phyloP scores from a whole-genome alignment of 2,113 vertebrate species.

The Pseudolaguvia tuberculata region DNA sequence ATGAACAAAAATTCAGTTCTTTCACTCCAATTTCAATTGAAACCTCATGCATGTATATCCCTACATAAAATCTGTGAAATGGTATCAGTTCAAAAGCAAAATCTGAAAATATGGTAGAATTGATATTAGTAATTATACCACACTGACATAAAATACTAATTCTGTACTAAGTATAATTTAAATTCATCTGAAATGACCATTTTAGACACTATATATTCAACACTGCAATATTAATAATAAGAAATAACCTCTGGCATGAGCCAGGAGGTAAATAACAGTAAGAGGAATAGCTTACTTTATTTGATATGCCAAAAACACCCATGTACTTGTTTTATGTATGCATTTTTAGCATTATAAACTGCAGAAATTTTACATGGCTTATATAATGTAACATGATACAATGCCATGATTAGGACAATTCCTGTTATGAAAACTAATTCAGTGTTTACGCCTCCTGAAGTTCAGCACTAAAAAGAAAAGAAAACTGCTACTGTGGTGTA shows the following conservation, averaged over 20 bases:
- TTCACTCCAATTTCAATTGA: background rate
- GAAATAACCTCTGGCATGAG: slow-evolving; percentile 18
- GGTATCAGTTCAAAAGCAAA: background rate
- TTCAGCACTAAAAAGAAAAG: background rate
- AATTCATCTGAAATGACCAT: background rate
- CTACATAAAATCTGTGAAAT: slow-evolving; percentile 9
- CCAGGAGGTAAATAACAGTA: slow-evolving; percentile 35
- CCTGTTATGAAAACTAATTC: background rate
- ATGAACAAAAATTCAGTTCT: slow-evolving; percentile 5
- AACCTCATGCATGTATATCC: background rate
- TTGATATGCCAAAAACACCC: background rate
- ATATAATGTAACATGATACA: slow-evolving; percentile 14
- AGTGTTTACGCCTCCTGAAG: background rate
- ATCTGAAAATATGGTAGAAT: background rate
- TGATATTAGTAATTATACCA: background rate
- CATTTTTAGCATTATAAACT: slow-evolving; percentile 44
- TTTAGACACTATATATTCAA: slow-evolving; percentile 17
- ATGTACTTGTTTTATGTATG: slow-evolving; percentile 25
- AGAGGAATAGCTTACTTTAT: slow-evolving; percentile 14
- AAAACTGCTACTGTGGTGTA: slow-evolving; percentile 4
- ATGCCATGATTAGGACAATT: background rate
- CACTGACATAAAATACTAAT: background rate
- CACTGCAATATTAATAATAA: slow-evolving; percentile 19
- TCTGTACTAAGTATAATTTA: background rate
- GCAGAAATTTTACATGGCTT: slow-evolving; percentile 31